Base-by-base conservation (phyloP, 2,113 vertebrate genomes). In the Rhombomys opimus region DNA sequence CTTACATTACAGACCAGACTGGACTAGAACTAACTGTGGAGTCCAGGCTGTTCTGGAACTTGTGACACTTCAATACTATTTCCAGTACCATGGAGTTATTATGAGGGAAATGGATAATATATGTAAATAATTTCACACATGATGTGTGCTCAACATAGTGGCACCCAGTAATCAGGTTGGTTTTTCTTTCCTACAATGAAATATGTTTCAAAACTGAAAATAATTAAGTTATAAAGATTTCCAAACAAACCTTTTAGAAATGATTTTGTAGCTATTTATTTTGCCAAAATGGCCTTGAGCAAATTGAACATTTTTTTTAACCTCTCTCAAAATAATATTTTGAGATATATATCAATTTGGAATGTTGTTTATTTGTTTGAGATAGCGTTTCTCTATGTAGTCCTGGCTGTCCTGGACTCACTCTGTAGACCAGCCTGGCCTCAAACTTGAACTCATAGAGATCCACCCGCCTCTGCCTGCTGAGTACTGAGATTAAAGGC, bases 151-250 rank as follows among this genome's bases (percentile, higher is more conserved):
- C 35, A 22, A n/a, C 76, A 59, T 86, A 65, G 22, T 67, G 78
- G 8, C 89, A 14, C 68, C n/a, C 30, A 63, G 87, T 90, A 68
- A 57, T 91, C 30, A 91, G 14, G 38, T 78, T 78, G 88, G 23
- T 59, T 95, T 92, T 96, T 57, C 57, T 57, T 23, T 82, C 54
- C 57, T 93, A n/a, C 63, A 77, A 89, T 87, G 91, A 82, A 93
- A 54, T 87, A 11, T 41, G 59, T 92, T 87, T 92, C 89, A 63
- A 38, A 96, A 61, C n/a, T 93, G 59, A 32, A 93, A 94, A 75
- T 95, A 96, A 82, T 65, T 84, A 41, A 68, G 10, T 35, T 96
- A 97, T 95, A 52, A 77, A 92, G 93, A 93, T 67, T 95, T n/a
- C 13, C 65, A 89, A 76, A 76, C 86, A 52, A 93, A 76, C 87